Evolutionary conservation across 2,888 invertebrate genomes (phyloP).

Genomic region (Oeneis ivallda): DNA sequence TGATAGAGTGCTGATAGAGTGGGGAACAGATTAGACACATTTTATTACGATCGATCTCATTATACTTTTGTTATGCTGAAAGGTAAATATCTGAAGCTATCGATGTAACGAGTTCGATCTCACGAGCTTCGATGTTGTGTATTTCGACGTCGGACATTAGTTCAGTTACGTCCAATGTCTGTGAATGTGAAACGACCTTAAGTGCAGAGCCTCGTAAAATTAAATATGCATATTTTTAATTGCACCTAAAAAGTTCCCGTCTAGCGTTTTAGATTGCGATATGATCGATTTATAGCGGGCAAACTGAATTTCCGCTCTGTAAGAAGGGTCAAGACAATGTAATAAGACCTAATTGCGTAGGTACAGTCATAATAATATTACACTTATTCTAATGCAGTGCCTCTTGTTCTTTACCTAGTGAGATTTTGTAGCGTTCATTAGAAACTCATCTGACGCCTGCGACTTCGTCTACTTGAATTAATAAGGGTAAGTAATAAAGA

Average conservation of each 20-base stretch:
- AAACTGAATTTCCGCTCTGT: conserved; percentile 41
- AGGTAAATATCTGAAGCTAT: too few species aligned
- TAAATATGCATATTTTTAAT: conserved; percentile 47
- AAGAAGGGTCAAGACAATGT: conserved; percentile 39
- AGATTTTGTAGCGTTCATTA: too few species aligned
- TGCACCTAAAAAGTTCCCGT: conserved; percentile 43
- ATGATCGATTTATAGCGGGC: conserved; percentile 53
- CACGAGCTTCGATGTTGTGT: too few species aligned
- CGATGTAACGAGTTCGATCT: too few species aligned
- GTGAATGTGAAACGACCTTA: conserved; percentile 29
- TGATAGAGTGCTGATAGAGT: too few species aligned
- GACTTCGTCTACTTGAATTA: too few species aligned
- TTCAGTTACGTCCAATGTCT: not conserved
- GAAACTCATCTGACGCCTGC: too few species aligned
- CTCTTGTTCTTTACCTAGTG: not conserved
- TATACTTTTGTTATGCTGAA: too few species aligned
- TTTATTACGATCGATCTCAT: too few species aligned
- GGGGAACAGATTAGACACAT: too few species aligned
- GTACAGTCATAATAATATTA: not conserved
- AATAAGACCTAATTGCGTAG: not conserved
- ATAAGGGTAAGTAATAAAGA: too few species aligned
- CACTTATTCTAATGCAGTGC: not conserved
- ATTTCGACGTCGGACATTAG: too few species aligned
- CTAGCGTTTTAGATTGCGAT: conserved; percentile 47
- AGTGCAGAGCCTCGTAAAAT: conserved; percentile 47